Conservation (phyloP, 2,113 vertebrate genomes). For the Scomber japonicus region DNA sequence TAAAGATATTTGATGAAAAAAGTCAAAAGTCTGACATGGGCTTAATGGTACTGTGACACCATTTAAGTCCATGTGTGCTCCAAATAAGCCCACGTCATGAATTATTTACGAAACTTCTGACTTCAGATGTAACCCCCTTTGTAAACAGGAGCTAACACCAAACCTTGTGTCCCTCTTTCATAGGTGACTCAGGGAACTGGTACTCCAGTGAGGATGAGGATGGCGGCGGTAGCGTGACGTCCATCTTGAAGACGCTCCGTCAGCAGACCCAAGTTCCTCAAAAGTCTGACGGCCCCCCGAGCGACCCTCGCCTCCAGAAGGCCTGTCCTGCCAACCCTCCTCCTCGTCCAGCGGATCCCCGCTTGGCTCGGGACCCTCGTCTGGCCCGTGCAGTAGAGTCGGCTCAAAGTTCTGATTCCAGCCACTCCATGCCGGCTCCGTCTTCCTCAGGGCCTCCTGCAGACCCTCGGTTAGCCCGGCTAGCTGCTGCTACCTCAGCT, state of each 20-base stretch:
- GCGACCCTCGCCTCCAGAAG: conserved; percentile 91
- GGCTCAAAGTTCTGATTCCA: conserved; percentile 52
- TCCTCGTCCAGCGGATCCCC: conserved; percentile 88
- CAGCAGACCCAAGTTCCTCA: conserved; percentile 88
- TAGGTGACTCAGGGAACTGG: conserved; percentile 95
- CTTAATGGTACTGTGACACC: no score
- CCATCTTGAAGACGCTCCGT: conserved; percentile 92
- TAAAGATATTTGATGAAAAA: no score
- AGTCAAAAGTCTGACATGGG: no score
- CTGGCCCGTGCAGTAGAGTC: conserved; percentile 83
- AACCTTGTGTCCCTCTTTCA: background rate
- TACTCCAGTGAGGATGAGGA: conserved; percentile 98
- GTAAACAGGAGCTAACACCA: background rate
- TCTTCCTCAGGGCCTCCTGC: conserved; percentile 78
- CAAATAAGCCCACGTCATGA: no score
- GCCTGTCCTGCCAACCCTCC: conserved; percentile 52
- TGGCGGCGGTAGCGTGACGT: conserved; percentile 93
- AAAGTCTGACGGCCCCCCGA: conserved; percentile 63
- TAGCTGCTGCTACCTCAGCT: conserved; percentile 48
- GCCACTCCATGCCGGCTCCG: conserved; percentile 51
- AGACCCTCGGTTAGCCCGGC: conserved; percentile 82
- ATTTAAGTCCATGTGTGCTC: no score
- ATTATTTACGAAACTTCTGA: no score
- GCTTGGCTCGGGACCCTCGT: conserved; percentile 90
- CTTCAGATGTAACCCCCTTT: no score